Evolutionary conservation across 2,888 invertebrate species (phyloP), one percentile per base, ranked within the genome.

Genomic region (Beris chalybata): DNA sequence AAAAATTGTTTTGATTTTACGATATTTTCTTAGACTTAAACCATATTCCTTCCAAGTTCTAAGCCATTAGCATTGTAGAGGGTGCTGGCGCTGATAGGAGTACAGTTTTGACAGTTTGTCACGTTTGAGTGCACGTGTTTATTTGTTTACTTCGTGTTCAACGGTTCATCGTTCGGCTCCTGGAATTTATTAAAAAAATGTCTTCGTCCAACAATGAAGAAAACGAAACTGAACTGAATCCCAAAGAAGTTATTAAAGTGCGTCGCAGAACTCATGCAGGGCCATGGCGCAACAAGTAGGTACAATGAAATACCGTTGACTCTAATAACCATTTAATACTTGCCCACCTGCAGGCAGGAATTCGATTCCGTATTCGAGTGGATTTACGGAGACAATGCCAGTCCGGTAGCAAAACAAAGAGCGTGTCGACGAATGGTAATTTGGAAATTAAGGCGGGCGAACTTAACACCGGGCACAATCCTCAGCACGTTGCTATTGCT

Each of bases 381-480:
- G 72, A 65, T 81, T 43, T 81, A 75, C 68, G 74, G 71, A 0
- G 69, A 72, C 4, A 67, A 67, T 12, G 64, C 71, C 11, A 70
- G 70, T 6, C 58, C 56, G 15, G 70, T 69, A 0, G 69, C 72
- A 9, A 73, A 58, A 11, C 61, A 70, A 0, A 72, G 70, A 22
- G 81, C 78, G 0, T 70, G 75, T 0, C 71, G 72, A 1, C 71
- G 72, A 58, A 74, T 81, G 69, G 74, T 72, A 3, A 69, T 79
- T 4, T 81, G 81, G 81, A 75, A 72, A 59, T 65, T 79, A n/a
- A 75, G 81, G 0, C 75, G 80, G 0, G 72, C 73, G 3, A 74
- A 70, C 31, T 72, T 77, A 0, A 79, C 80, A 3, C 79, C 81
- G 29, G 80, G 80, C 0, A 75, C 79, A 0, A 74, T 80, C 5